Evolutionary conservation across 2,113 vertebrate species (phyloP).

Genomic region (Leucopsar rothschildi): DNA sequence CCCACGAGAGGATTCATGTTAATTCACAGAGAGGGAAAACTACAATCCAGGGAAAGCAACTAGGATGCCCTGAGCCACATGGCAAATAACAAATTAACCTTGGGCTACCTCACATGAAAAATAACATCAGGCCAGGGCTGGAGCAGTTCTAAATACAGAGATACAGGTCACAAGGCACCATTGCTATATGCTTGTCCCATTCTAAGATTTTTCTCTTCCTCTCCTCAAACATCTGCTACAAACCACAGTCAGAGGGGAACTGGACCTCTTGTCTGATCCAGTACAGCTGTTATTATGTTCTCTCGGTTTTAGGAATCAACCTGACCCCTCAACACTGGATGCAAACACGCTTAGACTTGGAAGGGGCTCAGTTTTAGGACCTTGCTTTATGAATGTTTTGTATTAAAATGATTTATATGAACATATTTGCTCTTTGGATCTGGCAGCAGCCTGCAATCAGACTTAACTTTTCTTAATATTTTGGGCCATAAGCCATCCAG

Average conservation of each 20-base stretch:
- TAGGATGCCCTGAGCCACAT: not conserved
- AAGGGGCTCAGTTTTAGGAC: not conserved
- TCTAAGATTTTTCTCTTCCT: not conserved
- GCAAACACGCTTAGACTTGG: not conserved
- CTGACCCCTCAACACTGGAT: not conserved
- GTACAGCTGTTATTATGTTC: not conserved
- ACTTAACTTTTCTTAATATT: conserved; percentile 43
- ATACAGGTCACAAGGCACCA: not conserved
- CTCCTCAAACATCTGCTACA: not conserved
- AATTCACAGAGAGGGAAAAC: not conserved
- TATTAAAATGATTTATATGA: conserved; percentile 1
- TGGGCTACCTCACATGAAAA: not conserved
- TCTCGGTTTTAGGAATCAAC: not conserved
- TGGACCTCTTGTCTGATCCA: not conserved
- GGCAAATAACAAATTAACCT: not conserved
- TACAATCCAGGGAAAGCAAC: not conserved
- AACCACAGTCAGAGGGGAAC: not conserved
- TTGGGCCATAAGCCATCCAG: conserved; percentile 35
- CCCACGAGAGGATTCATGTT: not conserved
- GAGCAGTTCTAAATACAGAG: not conserved
- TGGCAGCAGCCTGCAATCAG: not conserved
- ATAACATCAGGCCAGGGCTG: not conserved
- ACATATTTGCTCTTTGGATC: conserved; percentile 14
- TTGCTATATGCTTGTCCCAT: not conserved
- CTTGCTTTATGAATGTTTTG: conserved; percentile 1